Evolutionary conservation across 2,888 invertebrate species (phyloP), one percentile per base, ranked within the genome.

Genomic region (Incurvaria masculella): DNA sequence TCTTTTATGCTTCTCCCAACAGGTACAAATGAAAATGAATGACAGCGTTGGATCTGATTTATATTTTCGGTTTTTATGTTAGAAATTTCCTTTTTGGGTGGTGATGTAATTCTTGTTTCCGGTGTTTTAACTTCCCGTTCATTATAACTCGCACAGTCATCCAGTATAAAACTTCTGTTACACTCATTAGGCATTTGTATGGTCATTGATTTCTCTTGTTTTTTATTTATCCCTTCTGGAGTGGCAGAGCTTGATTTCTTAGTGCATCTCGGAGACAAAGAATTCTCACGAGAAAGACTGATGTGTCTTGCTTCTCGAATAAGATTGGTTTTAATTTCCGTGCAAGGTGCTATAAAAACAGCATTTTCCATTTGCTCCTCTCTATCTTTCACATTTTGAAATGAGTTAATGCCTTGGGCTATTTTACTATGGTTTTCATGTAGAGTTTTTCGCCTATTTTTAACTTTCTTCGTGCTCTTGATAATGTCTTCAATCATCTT

Each of bases 401-500:
- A 21, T 33, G 19, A n/a, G n/a, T n/a, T n/a, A n/a, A 45, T 33
- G 21, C 38, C 19, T n/a, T 1, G 63, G 56, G n/a, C 51, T 52
- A 17, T 55, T 51, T 49, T 60, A 57, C 21, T 60, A 58, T 17
- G 57, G 49, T 42, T 59, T 46, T 66, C 64, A 10, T 68, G 68
- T n/a, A 74, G 48, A 50, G 72, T 68, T 51, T 68, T 64, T 60
- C 69, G 58, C 58, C 64, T 71, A 26, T 68, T 69, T 64, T 79
- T 80, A 0, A 75, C 68, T 46, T 76, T 75, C 57, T 76, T 75
- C 1, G 81, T 81, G 52, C 80, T 81, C 54, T 84, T 83, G 52
- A 84, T 72, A 47, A 84, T 81, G 50, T 82, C 84, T 58, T 84
- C 82, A 41, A 84, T 84, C 68, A 84, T 80, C 64, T 70, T 78